Conservation (phyloP, 2,888 invertebrate genomes). For the Caenorhabditis sp. region DNA sequence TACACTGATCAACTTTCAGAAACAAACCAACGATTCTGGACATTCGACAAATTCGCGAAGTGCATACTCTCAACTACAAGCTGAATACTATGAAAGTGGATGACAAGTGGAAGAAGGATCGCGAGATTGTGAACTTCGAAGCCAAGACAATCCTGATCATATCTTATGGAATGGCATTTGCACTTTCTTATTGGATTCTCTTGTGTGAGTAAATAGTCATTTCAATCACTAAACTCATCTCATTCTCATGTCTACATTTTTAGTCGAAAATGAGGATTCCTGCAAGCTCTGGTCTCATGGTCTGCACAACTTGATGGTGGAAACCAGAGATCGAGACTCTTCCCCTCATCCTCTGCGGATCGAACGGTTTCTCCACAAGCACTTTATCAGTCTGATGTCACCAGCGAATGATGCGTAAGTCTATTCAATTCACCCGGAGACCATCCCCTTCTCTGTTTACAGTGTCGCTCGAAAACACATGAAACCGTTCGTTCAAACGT, state of each 20-base stretch:
- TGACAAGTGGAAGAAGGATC: constrained; percentile 82
- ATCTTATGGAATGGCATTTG: constrained; percentile 78
- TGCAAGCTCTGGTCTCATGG: constrained; percentile 80
- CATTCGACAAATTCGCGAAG: constrained; percentile 78
- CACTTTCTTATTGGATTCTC: constrained; percentile 74
- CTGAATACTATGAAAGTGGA: constrained; percentile 75
- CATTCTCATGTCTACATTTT: too few species aligned
- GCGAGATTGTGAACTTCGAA: constrained; percentile 74
- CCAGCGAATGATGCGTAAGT: constrained; percentile 69
- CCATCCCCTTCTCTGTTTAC: constrained; percentile 16
- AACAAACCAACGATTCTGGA: constrained; percentile 74
- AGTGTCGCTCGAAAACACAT: constrained; percentile 81
- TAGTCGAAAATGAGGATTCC: constrained; percentile 79
- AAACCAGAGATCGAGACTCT: constrained; percentile 69
- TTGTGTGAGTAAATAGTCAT: constrained; percentile 68
- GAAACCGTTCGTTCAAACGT: constrained; percentile 83
- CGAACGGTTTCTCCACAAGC: constrained; percentile 80
- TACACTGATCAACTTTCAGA: constrained; percentile 53
- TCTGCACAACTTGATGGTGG: constrained; percentile 75
- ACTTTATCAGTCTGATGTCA: constrained; percentile 76
- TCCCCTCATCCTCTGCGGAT: constrained; percentile 75
- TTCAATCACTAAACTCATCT: too few species aligned
- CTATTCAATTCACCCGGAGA: background rate
- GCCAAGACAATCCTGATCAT: constrained; percentile 78
- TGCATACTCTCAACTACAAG: constrained; percentile 80